Percentiles rank a stretch among this genome's conserved stretches.
Evolutionary conservation across 2,113 vertebrate species (phyloP).

Genomic region (Malurus cyaneus): DNA sequence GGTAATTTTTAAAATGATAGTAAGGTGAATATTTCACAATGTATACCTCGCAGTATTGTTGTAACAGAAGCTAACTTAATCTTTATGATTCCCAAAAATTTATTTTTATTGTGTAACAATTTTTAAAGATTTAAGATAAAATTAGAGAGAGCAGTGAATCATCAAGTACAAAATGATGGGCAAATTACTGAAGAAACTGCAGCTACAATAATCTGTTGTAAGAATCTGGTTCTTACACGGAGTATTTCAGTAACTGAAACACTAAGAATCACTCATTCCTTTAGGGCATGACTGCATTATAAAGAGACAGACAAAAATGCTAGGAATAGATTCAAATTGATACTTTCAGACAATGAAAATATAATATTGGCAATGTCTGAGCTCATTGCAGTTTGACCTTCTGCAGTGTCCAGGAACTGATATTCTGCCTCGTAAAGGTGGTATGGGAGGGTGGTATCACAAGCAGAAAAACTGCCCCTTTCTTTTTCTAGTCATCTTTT

Average conservation of each 20-base stretch:
- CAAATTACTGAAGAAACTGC: background rate
- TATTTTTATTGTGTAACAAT: background rate
- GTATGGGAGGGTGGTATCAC: accelerated
- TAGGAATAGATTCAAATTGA: background rate
- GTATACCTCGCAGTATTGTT: background rate
- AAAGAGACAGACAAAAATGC: background rate
- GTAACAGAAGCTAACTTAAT: background rate
- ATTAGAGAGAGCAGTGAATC: background rate
- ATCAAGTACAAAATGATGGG: background rate
- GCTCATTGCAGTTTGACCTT: background rate
- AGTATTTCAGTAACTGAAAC: background rate
- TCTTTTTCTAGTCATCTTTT: background rate
- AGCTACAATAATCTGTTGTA: accelerated
- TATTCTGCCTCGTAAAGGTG: background rate
- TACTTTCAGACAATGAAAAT: background rate
- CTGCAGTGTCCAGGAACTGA: background rate
- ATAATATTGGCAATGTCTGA: background rate
- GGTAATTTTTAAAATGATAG: background rate
- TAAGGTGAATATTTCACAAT: background rate
- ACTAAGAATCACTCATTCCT: background rate
- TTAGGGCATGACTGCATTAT: background rate
- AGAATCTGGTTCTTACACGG: background rate
- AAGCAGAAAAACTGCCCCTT: background rate
- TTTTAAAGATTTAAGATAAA: background rate
- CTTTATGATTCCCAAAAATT: background rate